Conservation (phyloP, 2,113 vertebrate genomes). For the Dendropsophus ebraccatus region DNA sequence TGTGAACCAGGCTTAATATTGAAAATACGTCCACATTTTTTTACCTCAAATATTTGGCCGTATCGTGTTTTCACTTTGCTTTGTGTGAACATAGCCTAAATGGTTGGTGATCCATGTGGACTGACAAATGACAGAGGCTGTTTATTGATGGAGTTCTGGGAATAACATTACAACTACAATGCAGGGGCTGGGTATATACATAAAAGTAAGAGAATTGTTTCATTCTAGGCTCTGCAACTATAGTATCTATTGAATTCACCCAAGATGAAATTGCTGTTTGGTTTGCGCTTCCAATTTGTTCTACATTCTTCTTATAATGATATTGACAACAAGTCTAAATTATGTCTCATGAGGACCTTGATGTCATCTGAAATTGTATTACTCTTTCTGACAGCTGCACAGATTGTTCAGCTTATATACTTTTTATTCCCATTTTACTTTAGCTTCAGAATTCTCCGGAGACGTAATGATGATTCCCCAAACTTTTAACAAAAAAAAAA, state of each 20-base stretch:
- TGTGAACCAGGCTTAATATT: no score
- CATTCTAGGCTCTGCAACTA: background rate
- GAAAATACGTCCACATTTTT: no score
- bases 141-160: background rate
- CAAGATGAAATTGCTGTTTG: slow-evolving; percentile 19
- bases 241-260: background rate
- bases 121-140: background rate
- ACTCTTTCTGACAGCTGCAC: slow-evolving; percentile 32
- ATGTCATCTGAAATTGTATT: slow-evolving; percentile 43
- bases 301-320: slow-evolving; percentile 27
- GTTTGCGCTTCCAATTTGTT: slow-evolving; percentile 15
- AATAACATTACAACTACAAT: background rate
- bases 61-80: no score
- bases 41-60: no score
- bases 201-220: background rate
- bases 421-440: slow-evolving; percentile 39
- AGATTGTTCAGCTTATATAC: slow-evolving; percentile 33
- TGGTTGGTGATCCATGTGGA: background rate
- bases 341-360: slow-evolving; percentile 32
- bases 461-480: slow-evolving; percentile 27
- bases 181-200: background rate
- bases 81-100: no score
- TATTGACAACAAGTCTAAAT: slow-evolving; percentile 48
- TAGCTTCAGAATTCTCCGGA: slow-evolving; percentile 21
- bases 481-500: slow-evolving; percentile 17